Base-by-base conservation (phyloP, 2,113 vertebrate species). In the Phrynosoma platyrhinos region DNA sequence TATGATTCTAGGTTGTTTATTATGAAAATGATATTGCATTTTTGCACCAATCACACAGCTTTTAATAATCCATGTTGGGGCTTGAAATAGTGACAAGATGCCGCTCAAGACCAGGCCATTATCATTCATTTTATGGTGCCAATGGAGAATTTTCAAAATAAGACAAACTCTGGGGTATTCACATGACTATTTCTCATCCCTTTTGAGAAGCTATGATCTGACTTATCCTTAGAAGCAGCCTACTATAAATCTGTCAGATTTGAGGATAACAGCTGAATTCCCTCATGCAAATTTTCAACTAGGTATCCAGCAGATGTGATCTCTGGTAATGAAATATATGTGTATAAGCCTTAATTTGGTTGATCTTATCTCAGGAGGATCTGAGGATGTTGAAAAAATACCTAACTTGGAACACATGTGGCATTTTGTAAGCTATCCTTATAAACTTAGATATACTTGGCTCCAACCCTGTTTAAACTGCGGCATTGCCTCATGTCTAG, bases 401-500 rank as follows among this genome's bases (percentile, higher is more conserved):
- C 64, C 58, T 25, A 69, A 83, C 86, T 91, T 88, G 81, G n/a
- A 88, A 69, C 79, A 79, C n/a, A 47, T 10, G 30, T 27, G 83
- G 4, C 74, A 71, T 91, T 95, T 94, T 93, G 62, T 87, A 95
- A 89, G 88, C 91, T 93, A 90, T 87, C 53, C 90, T 91, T 94
- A 84, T 77, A 91, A 95, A 90, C 79, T 74, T 91, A 68, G 47
- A 91, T 91, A 86, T 90, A 82, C 88, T 94, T 95, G 94, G 95
- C 96, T 96, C 75, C 88, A 89, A 42, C 85, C 89, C 3, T 42
- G 79, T 47, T 93, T 84, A 95, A 96, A 96, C 66, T 91, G 85
- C 91, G 85, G 94, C 95, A 93, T 93, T 96, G 95, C 94, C 95
- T 95, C 90, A 91, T 36, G 79, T 72, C 62, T 83, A 77, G 92